A percentile compares a stretch with the other conserved stretches of the same genome.
Evolutionary conservation across 2,797 vertebrate species (phyloP).

Genomic region (Hoplostethus atlanticus): DNA sequence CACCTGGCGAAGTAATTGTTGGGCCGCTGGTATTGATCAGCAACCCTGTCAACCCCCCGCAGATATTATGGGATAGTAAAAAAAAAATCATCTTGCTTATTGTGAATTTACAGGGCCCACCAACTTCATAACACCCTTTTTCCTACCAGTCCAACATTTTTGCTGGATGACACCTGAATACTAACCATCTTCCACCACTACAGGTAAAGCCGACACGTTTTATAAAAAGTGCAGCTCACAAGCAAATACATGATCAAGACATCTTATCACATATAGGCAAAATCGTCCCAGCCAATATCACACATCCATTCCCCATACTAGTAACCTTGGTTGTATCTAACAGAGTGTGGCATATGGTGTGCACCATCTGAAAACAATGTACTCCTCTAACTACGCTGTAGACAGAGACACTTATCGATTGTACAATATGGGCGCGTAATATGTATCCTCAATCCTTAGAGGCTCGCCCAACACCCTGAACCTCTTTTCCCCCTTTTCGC

Average conservation of each 20-base stretch:
- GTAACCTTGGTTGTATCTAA: constrained; percentile 32
- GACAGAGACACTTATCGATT: constrained; percentile 56
- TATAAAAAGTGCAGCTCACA: constrained; percentile 5
- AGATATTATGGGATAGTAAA: no score
- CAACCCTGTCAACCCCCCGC: no score
- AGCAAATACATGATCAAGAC: constrained; percentile 6
- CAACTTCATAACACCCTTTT: background rate
- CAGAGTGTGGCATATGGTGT: constrained; percentile 61
- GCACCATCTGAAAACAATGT: constrained; percentile 49
- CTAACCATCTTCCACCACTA: background rate
- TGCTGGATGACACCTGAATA: background rate
- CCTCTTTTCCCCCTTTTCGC: constrained; percentile 23
- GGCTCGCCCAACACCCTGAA: constrained; percentile 40
- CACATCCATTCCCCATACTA: constrained; percentile 20
- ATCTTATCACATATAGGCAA: background rate
- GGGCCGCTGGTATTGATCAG: no score
- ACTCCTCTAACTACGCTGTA: constrained; percentile 43
- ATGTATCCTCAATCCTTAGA: constrained; percentile 46
- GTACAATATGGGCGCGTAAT: constrained; percentile 51
- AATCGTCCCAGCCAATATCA: constrained; percentile 19
- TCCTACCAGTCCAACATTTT: background rate
- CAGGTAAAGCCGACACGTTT: constrained; percentile 3
- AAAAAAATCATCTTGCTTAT: no score
- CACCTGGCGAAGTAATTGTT: no score
- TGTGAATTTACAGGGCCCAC: background rate